Evolutionary conservation across 2,113 vertebrate species (phyloP).

Genomic region (Pipra filicauda): DNA sequence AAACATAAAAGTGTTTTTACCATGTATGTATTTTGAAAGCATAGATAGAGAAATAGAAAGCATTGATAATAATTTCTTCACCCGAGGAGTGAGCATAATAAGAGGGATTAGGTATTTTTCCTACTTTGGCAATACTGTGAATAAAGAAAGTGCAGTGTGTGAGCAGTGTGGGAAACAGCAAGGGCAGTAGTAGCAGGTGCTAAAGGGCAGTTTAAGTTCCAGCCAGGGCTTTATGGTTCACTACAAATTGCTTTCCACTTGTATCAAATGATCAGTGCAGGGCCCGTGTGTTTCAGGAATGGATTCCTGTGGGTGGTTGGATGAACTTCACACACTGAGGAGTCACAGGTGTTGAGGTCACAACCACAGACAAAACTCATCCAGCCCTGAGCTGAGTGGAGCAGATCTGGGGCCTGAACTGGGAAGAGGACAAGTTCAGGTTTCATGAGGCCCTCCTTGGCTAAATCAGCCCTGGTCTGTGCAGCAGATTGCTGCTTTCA

Average conservation of each 20-base stretch:
- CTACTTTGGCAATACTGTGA: not conserved
- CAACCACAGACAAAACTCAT: not conserved
- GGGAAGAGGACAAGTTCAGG: not conserved
- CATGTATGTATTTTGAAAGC: not conserved
- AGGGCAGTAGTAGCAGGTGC: not conserved
- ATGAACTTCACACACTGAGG: not conserved
- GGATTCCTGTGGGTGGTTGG: not conserved
- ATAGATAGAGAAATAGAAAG: not conserved
- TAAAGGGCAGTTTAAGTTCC: not conserved
- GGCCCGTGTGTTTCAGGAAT: not conserved
- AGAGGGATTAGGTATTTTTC: not conserved
- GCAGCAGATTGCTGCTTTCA: not conserved
- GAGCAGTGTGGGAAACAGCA: not conserved
- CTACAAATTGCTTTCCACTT: not conserved
- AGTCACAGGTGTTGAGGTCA: not conserved
- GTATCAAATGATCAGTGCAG: not conserved
- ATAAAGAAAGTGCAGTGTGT: not conserved
- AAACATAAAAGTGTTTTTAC: not conserved
- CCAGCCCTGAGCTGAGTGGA: not conserved
- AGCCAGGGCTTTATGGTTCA: not conserved
- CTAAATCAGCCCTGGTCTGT: not conserved
- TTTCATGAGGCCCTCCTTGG: not conserved
- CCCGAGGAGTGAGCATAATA: not conserved
- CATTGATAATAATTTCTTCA: not conserved
- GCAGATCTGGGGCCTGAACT: rapidly evolving